These are phyloP conservation scores for Chaetophractus vellerosus DNA, from an alignment of 2,797 vertebrate species.

Conservation along the genomic window DNA sequence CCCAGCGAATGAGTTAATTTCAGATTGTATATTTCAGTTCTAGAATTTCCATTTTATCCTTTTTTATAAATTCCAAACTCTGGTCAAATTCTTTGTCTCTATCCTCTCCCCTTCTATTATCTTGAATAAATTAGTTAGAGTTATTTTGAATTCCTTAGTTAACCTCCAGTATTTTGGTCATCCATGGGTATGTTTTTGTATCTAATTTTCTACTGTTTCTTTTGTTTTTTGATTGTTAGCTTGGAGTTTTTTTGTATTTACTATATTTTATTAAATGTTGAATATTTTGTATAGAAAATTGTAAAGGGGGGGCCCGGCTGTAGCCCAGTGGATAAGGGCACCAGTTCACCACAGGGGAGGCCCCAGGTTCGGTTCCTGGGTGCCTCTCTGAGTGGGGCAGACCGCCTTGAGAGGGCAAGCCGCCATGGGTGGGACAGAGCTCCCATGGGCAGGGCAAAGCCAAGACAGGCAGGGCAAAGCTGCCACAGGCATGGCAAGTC, in stretches of 20 bases:
- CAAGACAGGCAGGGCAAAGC: too few species aligned
- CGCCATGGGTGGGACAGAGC: too few species aligned
- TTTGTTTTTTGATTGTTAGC: not conserved
- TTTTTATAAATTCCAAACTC: not conserved
- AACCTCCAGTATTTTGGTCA: not conserved
- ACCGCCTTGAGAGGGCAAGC: too few species aligned
- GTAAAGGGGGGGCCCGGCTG: too few species aligned
- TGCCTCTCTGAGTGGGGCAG: too few species aligned
- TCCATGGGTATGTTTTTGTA: not conserved
- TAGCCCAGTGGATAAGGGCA: too few species aligned
- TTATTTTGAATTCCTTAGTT: slow-evolving; percentile 54
- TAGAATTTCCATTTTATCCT: slow-evolving; percentile 19
- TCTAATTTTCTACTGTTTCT: not conserved
- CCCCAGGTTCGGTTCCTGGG: too few species aligned
- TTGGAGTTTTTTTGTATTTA: not conserved
- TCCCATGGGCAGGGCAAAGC: too few species aligned
- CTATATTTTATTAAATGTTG: slow-evolving; percentile 38
- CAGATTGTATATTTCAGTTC: not conserved
- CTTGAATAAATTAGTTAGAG: slow-evolving; percentile 1
- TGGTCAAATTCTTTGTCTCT: slow-evolving; percentile 22
- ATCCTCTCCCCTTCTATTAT: not conserved
- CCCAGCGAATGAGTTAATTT: slow-evolving; percentile 51
- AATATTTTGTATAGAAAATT: slow-evolving; percentile 24
- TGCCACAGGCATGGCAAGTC: too few species aligned
- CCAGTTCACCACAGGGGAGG: too few species aligned